Evolutionary conservation across 92 coral and sea anemone genomes (phyloP).

Genomic region (Virgularia gustaviana): DNA sequence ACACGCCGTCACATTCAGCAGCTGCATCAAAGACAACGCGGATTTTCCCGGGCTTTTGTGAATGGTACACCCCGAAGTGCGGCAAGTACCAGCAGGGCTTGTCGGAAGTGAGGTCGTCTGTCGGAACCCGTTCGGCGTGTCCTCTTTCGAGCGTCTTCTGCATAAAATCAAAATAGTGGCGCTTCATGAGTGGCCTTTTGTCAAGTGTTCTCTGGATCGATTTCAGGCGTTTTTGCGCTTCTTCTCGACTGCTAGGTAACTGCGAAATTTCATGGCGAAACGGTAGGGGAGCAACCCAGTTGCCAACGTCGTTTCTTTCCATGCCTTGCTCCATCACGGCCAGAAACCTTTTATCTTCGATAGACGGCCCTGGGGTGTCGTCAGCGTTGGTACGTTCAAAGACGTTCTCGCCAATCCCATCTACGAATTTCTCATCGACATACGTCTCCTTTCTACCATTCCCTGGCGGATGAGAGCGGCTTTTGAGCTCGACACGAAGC

Average conservation of each 20-base stretch:
- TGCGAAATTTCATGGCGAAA: conserved; percentile 1
- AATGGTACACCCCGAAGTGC: conserved; percentile 40
- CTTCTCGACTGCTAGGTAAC: conserved; percentile 32
- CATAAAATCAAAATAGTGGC: conserved; percentile 44
- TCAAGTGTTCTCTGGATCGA: conserved; percentile 26
- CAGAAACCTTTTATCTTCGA: conserved; percentile 31
- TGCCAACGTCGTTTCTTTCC: conserved; percentile 27
- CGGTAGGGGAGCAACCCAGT: conserved; percentile 51
- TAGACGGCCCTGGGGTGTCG: conserved; percentile 34
- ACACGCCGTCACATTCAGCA: conserved; percentile 35
- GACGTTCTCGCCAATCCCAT: conserved; percentile 19
- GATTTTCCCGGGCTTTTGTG: conserved; percentile 42
- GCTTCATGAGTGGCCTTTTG: conserved; percentile 38
- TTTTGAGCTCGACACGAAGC: conserved; percentile 8
- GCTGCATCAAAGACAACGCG: conserved; percentile 54
- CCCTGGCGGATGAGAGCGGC: not conserved
- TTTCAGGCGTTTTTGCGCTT: conserved; percentile 32
- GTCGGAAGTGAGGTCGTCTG: not conserved
- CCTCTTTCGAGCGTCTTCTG: conserved; percentile 39
- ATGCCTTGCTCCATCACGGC: conserved; percentile 32
- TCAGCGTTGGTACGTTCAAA: conserved; percentile 10
- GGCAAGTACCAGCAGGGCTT: conserved; percentile 42
- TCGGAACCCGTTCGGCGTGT: conserved; percentile 39
- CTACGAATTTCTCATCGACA: no score
- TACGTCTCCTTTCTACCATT: not conserved